Base-by-base conservation (phyloP, 2,113 vertebrate species). In the Pedetes capensis region DNA sequence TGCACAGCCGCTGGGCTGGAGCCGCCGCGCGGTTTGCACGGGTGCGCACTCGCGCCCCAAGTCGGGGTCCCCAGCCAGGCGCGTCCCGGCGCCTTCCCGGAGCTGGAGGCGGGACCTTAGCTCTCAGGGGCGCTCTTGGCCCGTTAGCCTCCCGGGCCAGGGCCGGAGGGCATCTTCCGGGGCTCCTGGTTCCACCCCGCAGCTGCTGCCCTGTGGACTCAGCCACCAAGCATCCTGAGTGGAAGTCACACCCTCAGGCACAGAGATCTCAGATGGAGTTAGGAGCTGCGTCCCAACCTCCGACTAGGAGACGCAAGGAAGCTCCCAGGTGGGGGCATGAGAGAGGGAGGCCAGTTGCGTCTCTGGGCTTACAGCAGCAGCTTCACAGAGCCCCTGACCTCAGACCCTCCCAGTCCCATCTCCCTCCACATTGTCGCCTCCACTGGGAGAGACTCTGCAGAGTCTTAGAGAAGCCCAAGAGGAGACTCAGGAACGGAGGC, bases 1-100 rank as follows among this genome's bases (percentile, higher is more conserved):
- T 5, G 37, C 16, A 3, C 42, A 7, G 49, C 71, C 16, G 34
- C 71, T 66, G 49, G 34, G 39, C 42, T 27, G 12, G 9, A 39
- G 14, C 8, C 0, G 57, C 42, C 8, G 25, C 0, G 23, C 22
- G 0, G 49, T 66, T 29, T 0, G 83, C 84, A 11, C 12, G 12
- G 5, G 59, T 2, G 69, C 69, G 6, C 68, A 10, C 37, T n/a
- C 8, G 20, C 1, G 68, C 12, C 37, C 69, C 18, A n/a, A n/a
- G n/a, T n/a, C n/a, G n/a, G n/a, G n/a, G n/a, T n/a, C n/a, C n/a
- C n/a, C n/a, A n/a, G n/a, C n/a, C 66, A 23, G 66, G 29, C 61
- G 61, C 13, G 32, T 32, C 61, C 32, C 61, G 13, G 61, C 61
- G 13, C 61, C 32, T 34, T 64, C 61, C 32, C 29, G 13, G 32